Base-by-base conservation (phyloP, 1,140 invertebrate species). In the Ectropis grisescens region DNA sequence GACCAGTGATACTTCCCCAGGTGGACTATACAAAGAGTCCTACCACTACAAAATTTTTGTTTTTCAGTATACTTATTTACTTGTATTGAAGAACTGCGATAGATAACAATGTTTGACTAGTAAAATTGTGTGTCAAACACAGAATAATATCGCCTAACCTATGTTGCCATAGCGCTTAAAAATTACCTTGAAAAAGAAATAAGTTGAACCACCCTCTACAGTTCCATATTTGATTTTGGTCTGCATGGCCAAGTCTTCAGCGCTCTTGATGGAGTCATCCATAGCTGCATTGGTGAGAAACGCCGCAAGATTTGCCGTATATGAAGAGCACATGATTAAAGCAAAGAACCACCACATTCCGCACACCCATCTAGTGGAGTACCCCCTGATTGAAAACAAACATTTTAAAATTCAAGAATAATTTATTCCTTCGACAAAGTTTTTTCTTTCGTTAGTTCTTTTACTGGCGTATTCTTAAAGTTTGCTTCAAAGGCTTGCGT, bases 261-360 rank as follows among this genome's bases (percentile, higher is more conserved):
- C 92, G 29, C 85, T 88, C 47, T 91, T 88, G 3, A 98, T 96
- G 0, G 91, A 90, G 13, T 89, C 87, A 11, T 93, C 91, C 88
- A 96, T 91, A 28, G 92, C 87, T 13, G 92, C 92, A 26, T 91
- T 91, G 0, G 96, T 97, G 1, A 98, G 75, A 67, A 97, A 98
- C 7, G 96, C 96, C 11, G 96, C 95, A 33, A 98, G 82, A 71
- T 98, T 98, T 3, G 96, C 96, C 0, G 96, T 98, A 57, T 98
- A 98, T 0, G 94, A 96, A 0, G 94, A 93, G 13, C 94, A 94
- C 85, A 98, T 95, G 41, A 98, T 97, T 1, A 98, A 84, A 0
- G 92, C 93, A 56, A 97, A 98, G 53, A 97, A 95, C 93, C 94
- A 97, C 95, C 96, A 98, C 69, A 93, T 93, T 0, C 90, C 91